These are phyloP conservation scores for Acleris laterana DNA, from an alignment of 2,888 invertebrate genomes.

Conservation along the genomic window DNA sequence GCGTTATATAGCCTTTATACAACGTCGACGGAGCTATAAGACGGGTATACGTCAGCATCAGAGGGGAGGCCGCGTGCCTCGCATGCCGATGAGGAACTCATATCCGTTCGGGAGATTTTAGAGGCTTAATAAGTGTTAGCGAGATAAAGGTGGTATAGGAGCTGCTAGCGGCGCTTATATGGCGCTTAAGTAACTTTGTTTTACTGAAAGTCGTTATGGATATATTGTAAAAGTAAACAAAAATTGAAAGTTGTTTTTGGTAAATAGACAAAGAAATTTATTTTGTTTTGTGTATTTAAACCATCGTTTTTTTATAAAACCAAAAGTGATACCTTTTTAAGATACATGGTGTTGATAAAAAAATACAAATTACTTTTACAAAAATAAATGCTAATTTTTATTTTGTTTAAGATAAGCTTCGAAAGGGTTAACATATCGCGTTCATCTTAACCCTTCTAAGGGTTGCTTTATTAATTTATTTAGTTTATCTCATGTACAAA, in stretches of 20 bases:
- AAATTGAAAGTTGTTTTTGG: no score
- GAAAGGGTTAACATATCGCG: slow-evolving; percentile 67
- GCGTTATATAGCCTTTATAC: not conserved
- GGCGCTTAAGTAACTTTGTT: no score
- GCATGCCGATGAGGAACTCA: slow-evolving; percentile 8
- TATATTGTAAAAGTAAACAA: no score
- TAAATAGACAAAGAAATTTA: no score
- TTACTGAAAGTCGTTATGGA: no score
- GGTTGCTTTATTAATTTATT: slow-evolving; percentile 82
- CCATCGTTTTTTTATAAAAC: not conserved
- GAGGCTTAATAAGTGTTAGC: slow-evolving; percentile 16
- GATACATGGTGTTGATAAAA: slow-evolving; percentile 4
- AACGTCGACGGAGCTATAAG: not conserved
- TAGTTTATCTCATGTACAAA: slow-evolving; percentile 74
- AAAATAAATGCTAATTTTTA: slow-evolving; percentile 35
- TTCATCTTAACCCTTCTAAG: slow-evolving; percentile 74
- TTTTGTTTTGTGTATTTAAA: not conserved
- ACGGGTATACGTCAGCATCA: slow-evolving; percentile 1
- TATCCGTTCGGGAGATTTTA: slow-evolving; percentile 20
- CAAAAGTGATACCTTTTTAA: not conserved
- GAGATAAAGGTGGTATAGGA: slow-evolving; percentile 4
- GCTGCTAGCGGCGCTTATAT: not conserved
- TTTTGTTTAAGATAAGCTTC: slow-evolving; percentile 38
- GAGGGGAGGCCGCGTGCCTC: slow-evolving; percentile 4
- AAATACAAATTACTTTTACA: slow-evolving; percentile 17